Conservation (phyloP, 2,888 invertebrate genomes). For the Peribatodes rhomboidaria region DNA sequence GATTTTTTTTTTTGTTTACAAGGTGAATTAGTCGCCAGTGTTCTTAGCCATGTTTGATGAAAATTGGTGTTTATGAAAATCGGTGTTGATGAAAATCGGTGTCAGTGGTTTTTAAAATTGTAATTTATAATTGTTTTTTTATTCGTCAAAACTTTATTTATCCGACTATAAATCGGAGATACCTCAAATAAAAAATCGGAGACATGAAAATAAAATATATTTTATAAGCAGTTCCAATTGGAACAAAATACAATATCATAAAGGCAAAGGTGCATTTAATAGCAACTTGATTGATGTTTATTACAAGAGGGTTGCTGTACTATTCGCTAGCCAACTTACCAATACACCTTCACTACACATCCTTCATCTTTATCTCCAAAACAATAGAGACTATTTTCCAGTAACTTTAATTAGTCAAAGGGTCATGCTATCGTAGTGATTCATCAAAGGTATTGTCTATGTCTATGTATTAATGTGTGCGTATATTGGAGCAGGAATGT, state of each 20-base stretch:
- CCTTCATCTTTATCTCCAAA: conserved; percentile 11
- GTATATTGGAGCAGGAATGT: conserved; percentile 41
- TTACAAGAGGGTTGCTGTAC: conserved; percentile 59
- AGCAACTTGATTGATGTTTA: conserved; percentile 76
- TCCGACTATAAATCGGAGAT: too few relatives aligned
- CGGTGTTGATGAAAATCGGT: too few relatives aligned
- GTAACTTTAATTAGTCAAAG: background rate
- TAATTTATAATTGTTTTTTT: too few relatives aligned
- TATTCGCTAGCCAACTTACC: conserved; percentile 43
- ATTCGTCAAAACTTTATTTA: too few relatives aligned
- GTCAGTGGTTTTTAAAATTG: too few relatives aligned
- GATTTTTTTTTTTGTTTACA: too few relatives aligned
- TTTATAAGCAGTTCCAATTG: conserved; percentile 51
- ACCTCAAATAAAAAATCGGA: too few relatives aligned
- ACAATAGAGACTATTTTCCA: conserved; percentile 33
- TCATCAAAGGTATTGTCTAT: conserved; percentile 50
- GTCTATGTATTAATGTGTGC: conserved; percentile 19
- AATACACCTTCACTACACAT: background rate
- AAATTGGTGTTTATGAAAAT: too few relatives aligned
- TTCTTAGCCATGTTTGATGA: too few relatives aligned
- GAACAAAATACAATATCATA: conserved; percentile 59
- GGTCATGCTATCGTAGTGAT: conserved; percentile 35
- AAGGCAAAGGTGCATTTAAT: conserved; percentile 77
- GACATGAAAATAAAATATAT: background rate
- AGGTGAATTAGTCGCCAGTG: too few relatives aligned